These are phyloP conservation scores for Brevipalpus yothersi DNA, from an alignment of 1,140 invertebrate genomes.

Conservation along the genomic window DNA sequence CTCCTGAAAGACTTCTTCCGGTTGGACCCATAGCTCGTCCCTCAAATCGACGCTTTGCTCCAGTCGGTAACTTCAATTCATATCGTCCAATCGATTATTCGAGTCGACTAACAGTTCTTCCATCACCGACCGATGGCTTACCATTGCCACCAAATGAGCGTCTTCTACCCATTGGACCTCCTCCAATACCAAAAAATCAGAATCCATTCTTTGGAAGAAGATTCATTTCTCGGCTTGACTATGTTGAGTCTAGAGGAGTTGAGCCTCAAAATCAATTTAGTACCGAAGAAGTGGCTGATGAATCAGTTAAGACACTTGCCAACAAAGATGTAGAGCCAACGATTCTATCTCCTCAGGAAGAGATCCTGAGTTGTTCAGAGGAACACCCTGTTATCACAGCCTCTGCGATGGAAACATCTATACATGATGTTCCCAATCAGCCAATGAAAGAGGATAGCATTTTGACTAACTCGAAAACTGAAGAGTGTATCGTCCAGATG, in stretches of 20 bases:
- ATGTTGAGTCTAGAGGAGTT: background rate
- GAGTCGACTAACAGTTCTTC: background rate
- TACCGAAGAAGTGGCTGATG: background rate
- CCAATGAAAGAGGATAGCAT: no score
- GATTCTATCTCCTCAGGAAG: background rate
- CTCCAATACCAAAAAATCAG: slow-evolving; percentile 4
- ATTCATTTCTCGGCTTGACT: background rate
- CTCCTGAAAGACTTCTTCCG: slow-evolving; percentile 34
- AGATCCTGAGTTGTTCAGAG: no score
- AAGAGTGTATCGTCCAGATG: no score
- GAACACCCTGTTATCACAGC: background rate
- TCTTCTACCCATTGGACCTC: slow-evolving; percentile 10
- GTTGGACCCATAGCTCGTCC: slow-evolving; percentile 26
- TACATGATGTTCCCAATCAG: no score
- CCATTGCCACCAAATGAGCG: slow-evolving; percentile 8
- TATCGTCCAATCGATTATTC: background rate
- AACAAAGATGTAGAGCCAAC: background rate
- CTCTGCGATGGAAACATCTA: no score
- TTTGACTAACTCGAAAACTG: no score
- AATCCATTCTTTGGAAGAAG: background rate
- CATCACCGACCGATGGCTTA: background rate
- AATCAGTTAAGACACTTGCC: background rate
- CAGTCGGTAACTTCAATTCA: background rate
- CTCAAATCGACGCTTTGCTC: background rate
- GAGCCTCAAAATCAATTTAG: background rate